These are phyloP conservation scores for Brassicogethes aeneus DNA, from an alignment of 2,888 invertebrate genomes.

Conservation along the genomic window DNA sequence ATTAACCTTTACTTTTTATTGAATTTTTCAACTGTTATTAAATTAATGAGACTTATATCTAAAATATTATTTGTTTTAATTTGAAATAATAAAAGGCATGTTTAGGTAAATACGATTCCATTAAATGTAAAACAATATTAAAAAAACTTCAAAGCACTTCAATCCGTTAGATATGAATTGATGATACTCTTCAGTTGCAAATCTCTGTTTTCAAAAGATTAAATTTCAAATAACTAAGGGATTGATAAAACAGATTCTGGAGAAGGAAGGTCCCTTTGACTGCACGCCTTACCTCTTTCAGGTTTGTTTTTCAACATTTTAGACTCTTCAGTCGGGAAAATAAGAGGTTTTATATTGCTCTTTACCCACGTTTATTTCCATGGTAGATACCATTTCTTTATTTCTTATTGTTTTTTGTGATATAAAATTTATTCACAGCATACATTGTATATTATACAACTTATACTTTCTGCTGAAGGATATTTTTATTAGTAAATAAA, in stretches of 20 bases:
- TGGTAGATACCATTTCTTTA: not conserved
- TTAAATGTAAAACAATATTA: too few relatives aligned
- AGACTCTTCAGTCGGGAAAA: not conserved
- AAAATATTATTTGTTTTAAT: too few relatives aligned
- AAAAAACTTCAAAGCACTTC: too few relatives aligned
- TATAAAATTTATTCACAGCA: too few relatives aligned
- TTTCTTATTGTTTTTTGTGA: not conserved
- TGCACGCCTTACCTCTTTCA: not conserved
- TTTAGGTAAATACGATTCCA: too few relatives aligned
- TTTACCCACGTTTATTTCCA: slow-evolving; percentile 8
- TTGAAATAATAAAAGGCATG: too few relatives aligned
- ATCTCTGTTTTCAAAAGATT: slow-evolving; percentile 16
- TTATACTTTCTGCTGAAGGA: too few relatives aligned
- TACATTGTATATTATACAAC: too few relatives aligned
- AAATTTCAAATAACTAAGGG: slow-evolving; percentile 17
- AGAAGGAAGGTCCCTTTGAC: not conserved
- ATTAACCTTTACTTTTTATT: too few relatives aligned
- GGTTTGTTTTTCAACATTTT: not conserved
- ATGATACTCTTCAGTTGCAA: slow-evolving; percentile 6
- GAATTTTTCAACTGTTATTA: too few relatives aligned
- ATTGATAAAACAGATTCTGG: slow-evolving; percentile 12
- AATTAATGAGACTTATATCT: too few relatives aligned
- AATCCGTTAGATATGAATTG: not conserved
- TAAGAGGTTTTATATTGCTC: slow-evolving; percentile 11
- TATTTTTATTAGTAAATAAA: too few relatives aligned